Evolutionary conservation across 2,888 invertebrate genomes (phyloP).

Genomic region (Pasiphila rectangulata): DNA sequence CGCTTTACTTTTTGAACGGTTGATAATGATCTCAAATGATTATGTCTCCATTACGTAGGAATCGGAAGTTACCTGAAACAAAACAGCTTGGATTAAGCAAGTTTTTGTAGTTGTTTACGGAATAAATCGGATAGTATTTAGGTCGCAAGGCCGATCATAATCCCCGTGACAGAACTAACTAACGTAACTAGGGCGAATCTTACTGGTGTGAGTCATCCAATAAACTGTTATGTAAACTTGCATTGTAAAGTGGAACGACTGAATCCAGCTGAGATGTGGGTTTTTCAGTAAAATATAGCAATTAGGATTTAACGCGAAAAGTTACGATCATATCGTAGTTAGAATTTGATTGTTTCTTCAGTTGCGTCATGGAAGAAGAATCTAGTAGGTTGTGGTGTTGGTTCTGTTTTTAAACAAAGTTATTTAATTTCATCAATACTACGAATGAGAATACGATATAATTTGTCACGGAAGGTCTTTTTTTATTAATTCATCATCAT

Average conservation of each 20-base stretch:
- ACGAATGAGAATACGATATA: no score
- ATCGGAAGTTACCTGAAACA: conserved; percentile 17
- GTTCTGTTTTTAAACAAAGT: no score
- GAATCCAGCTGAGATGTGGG: conserved; percentile 4
- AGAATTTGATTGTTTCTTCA: no score
- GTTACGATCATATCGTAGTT: no score
- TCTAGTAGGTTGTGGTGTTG: no score
- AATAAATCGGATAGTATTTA: conserved; percentile 56
- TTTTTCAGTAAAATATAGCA: no score
- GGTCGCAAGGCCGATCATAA: conserved; percentile 57
- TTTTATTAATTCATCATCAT: no score
- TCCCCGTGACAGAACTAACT: conserved; percentile 50
- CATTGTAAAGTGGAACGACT: conserved; percentile 30
- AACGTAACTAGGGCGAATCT: conserved; percentile 49
- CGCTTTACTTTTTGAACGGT: background rate
- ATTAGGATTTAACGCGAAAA: no score
- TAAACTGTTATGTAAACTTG: conserved; percentile 44
- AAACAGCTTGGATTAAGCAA: conserved; percentile 26
- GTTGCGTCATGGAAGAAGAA: no score
- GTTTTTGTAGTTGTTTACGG: conserved; percentile 44
- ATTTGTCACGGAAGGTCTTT: no score
- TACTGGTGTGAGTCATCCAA: conserved; percentile 47
- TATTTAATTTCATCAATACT: no score
- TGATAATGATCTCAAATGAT: conserved; percentile 3
- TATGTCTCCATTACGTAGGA: conserved; percentile 7